Conservation (phyloP, 2,113 vertebrate species). For the Procapra przewalskii region DNA sequence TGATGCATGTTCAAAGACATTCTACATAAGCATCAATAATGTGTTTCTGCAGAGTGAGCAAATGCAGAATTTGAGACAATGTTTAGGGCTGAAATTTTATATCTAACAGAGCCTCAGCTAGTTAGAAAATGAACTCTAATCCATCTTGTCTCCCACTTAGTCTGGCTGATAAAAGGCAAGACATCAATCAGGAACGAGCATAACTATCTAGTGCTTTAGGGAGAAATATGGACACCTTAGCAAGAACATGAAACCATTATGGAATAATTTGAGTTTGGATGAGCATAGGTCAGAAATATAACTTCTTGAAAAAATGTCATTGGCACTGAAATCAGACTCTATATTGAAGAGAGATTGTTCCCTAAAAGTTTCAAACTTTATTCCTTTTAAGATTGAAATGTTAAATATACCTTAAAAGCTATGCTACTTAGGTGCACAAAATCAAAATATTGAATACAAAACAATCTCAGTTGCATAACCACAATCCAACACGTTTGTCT, state of each 20-base stretch:
- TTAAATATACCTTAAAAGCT: neutral
- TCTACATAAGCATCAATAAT: neutral
- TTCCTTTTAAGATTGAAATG: neutral
- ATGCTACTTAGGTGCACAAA: neutral
- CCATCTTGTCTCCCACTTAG: slow-evolving; percentile 46
- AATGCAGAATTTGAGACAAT: neutral
- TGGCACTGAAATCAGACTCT: slow-evolving; percentile 45
- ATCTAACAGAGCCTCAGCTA: neutral
- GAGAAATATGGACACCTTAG: slow-evolving; percentile 63
- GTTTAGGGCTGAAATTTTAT: neutral
- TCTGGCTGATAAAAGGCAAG: slow-evolving; percentile 60
- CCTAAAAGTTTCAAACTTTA: slow-evolving; percentile 29
- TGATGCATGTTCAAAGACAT: neutral
- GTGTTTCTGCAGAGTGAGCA: neutral
- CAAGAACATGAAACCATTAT: slow-evolving; percentile 55
- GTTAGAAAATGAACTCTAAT: slow-evolving; percentile 51
- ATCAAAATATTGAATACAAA: neutral
- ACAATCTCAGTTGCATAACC: neutral
- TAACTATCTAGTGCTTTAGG: slow-evolving; percentile 47
- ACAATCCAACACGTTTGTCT: neutral
- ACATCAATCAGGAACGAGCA: slow-evolving; percentile 56
- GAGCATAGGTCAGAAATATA: slow-evolving; percentile 65
- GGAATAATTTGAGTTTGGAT: slow-evolving; percentile 66
- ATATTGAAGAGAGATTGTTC: neutral
- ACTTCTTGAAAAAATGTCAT: slow-evolving; percentile 58